Evolutionary conservation across 2,113 vertebrate genomes (phyloP).

Genomic region (Corythornis vintsioides): DNA sequence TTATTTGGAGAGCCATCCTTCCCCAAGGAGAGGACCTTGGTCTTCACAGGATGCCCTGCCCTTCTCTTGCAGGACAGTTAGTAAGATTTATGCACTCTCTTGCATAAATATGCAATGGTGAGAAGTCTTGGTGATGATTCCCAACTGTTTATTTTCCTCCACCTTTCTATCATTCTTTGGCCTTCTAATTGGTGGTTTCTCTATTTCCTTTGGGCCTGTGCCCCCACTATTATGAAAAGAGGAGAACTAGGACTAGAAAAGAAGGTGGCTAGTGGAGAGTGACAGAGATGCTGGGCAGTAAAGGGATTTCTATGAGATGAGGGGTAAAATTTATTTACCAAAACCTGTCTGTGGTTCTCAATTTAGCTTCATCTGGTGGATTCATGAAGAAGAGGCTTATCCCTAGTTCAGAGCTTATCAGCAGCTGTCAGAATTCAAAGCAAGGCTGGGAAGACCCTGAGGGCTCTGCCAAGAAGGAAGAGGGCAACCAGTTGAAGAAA

Average conservation of each 20-base stretch:
- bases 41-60: neutral
- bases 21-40: neutral
- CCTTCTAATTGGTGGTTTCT: neutral
- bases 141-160: neutral
- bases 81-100: neutral
- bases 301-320: neutral
- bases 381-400: conserved; percentile 40
- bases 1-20: neutral
- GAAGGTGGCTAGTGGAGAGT: neutral
- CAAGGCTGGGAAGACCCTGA: conserved; percentile 32
- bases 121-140: neutral
- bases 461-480: neutral
- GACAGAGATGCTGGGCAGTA: neutral
- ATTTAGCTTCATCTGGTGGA: conserved; percentile 34
- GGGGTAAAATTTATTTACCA: neutral
- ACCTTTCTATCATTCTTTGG: neutral
- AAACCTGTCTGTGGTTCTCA: neutral
- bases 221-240: neutral
- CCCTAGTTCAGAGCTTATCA: conserved; percentile 33
- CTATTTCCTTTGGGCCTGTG: neutral
- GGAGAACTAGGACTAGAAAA: neutral
- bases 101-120: neutral
- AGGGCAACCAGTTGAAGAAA: neutral
- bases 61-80: neutral
- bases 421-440: conserved; percentile 25